These are phyloP conservation scores for Silurus asotus DNA, from an alignment of 2,113 vertebrate genomes.

Conservation along the genomic window DNA sequence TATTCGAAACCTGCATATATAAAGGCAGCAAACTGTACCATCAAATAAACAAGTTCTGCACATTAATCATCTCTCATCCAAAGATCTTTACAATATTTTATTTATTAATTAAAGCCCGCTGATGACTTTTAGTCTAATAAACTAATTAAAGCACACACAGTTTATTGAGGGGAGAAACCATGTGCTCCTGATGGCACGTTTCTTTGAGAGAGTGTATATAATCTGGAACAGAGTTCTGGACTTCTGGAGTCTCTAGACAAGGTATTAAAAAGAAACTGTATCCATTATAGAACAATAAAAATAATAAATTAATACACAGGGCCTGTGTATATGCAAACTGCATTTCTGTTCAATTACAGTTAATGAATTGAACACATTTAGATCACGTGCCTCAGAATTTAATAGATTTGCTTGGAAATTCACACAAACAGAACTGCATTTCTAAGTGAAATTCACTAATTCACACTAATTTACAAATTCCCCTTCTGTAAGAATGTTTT, in stretches of 20 bases:
- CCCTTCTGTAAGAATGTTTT: background rate
- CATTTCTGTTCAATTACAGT: background rate
- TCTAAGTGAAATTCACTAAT: background rate
- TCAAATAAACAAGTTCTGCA: background rate
- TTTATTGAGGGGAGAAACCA: background rate
- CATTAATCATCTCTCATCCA: too few relatives aligned
- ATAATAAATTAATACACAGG: background rate
- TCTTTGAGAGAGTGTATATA: background rate
- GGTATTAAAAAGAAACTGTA: background rate
- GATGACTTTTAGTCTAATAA: background rate
- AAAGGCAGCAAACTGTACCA: background rate
- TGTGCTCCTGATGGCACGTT: background rate
- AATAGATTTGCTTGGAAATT: background rate
- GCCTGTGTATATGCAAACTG: background rate
- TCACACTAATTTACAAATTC: conserved; percentile 40
- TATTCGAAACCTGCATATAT: background rate
- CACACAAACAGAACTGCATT: background rate
- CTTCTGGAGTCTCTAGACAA: background rate
- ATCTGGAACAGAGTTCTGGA: background rate
- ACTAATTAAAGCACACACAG: background rate
- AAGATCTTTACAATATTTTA: background rate
- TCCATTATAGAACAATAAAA: background rate
- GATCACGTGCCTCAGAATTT: background rate
- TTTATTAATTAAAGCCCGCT: background rate
- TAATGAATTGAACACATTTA: background rate